Evolutionary conservation across 2,113 vertebrate genomes (phyloP).

Genomic region (Cavia aperea): DNA sequence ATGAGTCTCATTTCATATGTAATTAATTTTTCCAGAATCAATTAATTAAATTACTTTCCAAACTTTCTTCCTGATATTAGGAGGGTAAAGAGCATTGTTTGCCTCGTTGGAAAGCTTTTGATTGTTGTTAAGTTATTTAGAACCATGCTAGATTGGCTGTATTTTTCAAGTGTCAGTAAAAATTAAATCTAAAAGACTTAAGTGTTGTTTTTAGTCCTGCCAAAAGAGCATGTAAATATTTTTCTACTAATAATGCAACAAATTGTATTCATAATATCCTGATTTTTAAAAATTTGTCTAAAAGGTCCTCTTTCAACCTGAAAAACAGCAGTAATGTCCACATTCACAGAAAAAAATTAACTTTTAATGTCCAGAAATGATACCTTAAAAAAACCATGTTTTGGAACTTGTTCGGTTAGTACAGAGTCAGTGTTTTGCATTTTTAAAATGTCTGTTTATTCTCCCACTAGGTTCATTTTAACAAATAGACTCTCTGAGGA

Average conservation of each 20-base stretch:
- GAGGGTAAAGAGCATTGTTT: conserved; percentile 70
- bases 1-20: conserved; percentile 60
- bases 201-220: conserved; percentile 9
- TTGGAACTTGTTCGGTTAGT: neutral
- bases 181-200: conserved; percentile 45
- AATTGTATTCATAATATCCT: neutral
- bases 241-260: neutral
- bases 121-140: conserved; percentile 63
- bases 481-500: conserved; percentile 37
- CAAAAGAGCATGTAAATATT: conserved; percentile 45
- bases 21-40: conserved; percentile 69
- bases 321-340: neutral
- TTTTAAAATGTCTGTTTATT: conserved; percentile 59
- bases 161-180: conserved; percentile 36
- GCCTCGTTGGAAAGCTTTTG: conserved; percentile 68
- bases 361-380: neutral
- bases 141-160: conserved; percentile 29
- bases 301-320: conserved; percentile 21
- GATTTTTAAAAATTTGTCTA: neutral
- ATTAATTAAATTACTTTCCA: conserved; percentile 73
- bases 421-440: neutral
- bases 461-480: conserved; percentile 66
- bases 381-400: neutral
- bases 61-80: conserved; percentile 62
- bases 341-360: conserved; percentile 37